A percentile compares a stretch with the other conserved stretches of the same genome.
These are phyloP conservation scores for Caradrina kadenii DNA, from an alignment of 2,888 invertebrate species.

Conservation along the genomic window DNA sequence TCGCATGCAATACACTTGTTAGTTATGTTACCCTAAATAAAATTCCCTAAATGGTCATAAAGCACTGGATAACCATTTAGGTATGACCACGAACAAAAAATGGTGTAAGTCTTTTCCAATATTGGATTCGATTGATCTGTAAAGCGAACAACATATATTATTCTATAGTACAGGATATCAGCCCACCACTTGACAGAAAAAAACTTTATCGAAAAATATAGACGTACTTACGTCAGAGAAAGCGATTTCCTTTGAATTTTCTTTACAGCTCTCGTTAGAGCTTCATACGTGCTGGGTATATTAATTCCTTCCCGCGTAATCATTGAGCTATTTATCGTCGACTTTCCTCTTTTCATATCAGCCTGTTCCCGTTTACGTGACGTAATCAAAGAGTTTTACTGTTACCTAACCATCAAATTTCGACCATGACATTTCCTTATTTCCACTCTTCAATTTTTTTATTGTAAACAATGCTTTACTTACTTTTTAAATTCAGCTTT, in stretches of 20 bases:
- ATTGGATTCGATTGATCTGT: neutral
- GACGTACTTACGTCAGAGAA: neutral
- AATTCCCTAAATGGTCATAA: too few species aligned
- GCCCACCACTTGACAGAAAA: neutral
- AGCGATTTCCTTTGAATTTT: neutral
- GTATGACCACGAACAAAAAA: neutral
- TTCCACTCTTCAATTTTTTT: slow-evolving; percentile 2
- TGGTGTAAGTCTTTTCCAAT: neutral
- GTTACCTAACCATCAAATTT: slow-evolving; percentile 25
- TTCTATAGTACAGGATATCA: slow-evolving; percentile 7
- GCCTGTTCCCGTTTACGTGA: slow-evolving; percentile 43
- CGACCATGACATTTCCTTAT: slow-evolving; percentile 28
- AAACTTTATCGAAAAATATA: neutral
- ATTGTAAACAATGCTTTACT: neutral
- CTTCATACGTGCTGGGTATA: slow-evolving; percentile 20
- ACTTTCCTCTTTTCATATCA: slow-evolving; percentile 39
- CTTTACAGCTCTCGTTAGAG: slow-evolving; percentile 10
- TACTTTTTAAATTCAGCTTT: slow-evolving; percentile 7
- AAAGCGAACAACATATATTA: neutral
- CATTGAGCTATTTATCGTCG: slow-evolving; percentile 19
- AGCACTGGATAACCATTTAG: neutral
- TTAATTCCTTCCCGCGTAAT: slow-evolving; percentile 14
- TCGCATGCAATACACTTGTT: too few species aligned
- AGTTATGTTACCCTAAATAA: too few species aligned
- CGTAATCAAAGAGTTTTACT: slow-evolving; percentile 47